Evolutionary conservation across 2,888 invertebrate genomes (phyloP).

Genomic region (Cartodere bifasciata): DNA sequence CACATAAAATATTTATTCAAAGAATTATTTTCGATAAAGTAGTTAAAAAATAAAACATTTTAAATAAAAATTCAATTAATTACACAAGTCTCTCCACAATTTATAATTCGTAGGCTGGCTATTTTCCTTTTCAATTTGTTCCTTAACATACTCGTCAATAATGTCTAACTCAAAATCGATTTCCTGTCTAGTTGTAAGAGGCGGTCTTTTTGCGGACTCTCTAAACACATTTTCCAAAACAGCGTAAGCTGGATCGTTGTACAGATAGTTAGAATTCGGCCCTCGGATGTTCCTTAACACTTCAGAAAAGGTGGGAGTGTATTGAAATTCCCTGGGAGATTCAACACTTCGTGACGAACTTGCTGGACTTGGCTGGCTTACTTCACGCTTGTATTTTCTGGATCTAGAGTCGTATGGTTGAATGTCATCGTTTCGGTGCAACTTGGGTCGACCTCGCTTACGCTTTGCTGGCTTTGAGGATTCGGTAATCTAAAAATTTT

Average conservation of each 20-base stretch:
- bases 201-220: neutral
- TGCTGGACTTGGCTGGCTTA: no score
- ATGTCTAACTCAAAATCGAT: neutral
- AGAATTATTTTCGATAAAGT: no score
- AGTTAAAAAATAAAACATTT: no score
- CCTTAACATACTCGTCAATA: neutral
- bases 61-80: constrained; percentile 1
- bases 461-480: neutral
- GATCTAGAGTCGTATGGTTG: neutral
- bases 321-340: neutral
- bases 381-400: no score
- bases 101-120: neutral
- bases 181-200: neutral
- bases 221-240: constrained; percentile 1
- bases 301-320: neutral
- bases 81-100: neutral
- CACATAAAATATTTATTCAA: no score
- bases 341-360: neutral
- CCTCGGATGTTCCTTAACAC: neutral
- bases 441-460: constrained; percentile 1
- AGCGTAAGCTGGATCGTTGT: neutral
- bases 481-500: no score
- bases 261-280: neutral
- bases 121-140: constrained; percentile 1
- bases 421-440: neutral